phyloP scores from a whole-genome alignment of 2,888 invertebrate species.

The Rugalucina vietnamica region DNA sequence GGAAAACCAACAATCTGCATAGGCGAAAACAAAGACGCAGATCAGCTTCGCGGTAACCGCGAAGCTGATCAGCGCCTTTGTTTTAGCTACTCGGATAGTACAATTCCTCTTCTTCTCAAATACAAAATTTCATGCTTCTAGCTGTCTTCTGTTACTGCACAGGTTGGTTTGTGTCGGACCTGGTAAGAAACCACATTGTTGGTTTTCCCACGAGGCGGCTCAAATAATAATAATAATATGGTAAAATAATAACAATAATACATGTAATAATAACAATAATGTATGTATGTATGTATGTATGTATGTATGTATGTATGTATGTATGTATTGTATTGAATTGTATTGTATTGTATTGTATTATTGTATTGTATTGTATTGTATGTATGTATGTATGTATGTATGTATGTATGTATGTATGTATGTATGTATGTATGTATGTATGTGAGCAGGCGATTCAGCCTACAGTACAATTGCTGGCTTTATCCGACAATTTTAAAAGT shows the following conservation, averaged over 20 bases:
- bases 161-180: not conserved
- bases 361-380: too few relatives aligned
- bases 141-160: not conserved
- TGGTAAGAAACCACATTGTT: not conserved
- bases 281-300: not conserved
- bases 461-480: too few relatives aligned
- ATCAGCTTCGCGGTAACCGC: not conserved
- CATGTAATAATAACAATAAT: not conserved
- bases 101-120: not conserved
- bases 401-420: too few relatives aligned
- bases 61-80: not conserved
- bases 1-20: too few relatives aligned
- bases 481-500: too few relatives aligned
- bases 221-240: not conserved
- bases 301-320: not conserved
- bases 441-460: too few relatives aligned
- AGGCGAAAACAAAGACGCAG: too few relatives aligned
- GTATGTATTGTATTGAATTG: too few relatives aligned
- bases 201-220: not conserved
- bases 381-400: too few relatives aligned
- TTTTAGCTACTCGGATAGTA: too few relatives aligned
- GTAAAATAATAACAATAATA: not conserved
- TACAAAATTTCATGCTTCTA: not conserved
- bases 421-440: too few relatives aligned
- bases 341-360: too few relatives aligned